Base-by-base conservation (phyloP, 2,113 vertebrate species). In the Melanerpes aurifrons region DNA sequence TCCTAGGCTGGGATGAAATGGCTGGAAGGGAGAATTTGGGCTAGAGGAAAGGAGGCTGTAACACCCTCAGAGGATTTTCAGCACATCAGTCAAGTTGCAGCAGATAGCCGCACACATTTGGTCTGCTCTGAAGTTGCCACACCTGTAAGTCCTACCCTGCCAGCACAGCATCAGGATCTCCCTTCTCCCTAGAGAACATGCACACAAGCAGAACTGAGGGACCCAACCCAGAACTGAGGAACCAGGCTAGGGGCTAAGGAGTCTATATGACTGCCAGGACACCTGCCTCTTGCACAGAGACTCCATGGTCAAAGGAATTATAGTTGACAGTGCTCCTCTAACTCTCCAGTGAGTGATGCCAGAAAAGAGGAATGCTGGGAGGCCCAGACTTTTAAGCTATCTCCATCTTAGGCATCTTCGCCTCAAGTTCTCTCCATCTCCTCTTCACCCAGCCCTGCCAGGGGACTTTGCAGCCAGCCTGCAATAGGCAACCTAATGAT, bases 161-260 rank as follows among this genome's bases (percentile, higher is more conserved):
- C 24, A 67, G 18, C n/a, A 19, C 8, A 61, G 7, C 29, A 70
- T 3, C 69, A 86, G 8, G 29, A 47, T 2, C 21, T 63, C 57
- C 29, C 10, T 68, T 67, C n/a, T 62, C 12, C n/a, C 2, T 1
- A 8, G 28, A 28, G 7, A 28, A 45, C 2, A 8, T 0, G 8
- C 31, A 37, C 1, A 1, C 4, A 54, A 66, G n/a, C 19, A 58
- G 48, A 64, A 69, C 9, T 15, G n/a, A 69, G n/a, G 4, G 26
- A 25, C 32, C 18, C 45, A 29, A 31, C 10, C 1, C 10, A 87
- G 32, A 50, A 29, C 58, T 58, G 3, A 2, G 4, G 9, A 8
- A 20, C 29, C 43, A 50, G 43, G n/a, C 15, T 63, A 47, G 8
- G 10, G 17, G 35, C 26, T 73, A 50, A 68, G 50, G 20, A 7